Percentiles rank a stretch among this genome's conserved stretches.
Conservation (phyloP, 2,888 invertebrate genomes). For the Zootermopsis nevadensis region DNA sequence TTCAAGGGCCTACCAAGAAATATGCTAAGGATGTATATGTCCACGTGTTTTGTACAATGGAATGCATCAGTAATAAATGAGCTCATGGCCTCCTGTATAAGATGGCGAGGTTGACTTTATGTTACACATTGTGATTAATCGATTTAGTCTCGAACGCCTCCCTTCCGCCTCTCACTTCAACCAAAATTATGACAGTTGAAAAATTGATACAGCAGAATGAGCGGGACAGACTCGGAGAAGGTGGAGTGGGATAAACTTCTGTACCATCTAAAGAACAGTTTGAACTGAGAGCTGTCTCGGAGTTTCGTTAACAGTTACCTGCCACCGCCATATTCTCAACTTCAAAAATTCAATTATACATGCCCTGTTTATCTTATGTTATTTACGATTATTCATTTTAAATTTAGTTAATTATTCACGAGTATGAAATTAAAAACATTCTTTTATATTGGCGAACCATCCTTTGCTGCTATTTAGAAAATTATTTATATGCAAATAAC, state of each 20-base stretch:
- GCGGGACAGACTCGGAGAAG: neutral
- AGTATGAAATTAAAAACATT: no score
- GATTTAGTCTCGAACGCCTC: neutral
- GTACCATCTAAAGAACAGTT: neutral
- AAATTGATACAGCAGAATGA: neutral
- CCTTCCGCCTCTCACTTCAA: neutral
- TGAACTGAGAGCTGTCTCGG: neutral
- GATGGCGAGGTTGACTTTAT: neutral
- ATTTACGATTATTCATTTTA: no score
- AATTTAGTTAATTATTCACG: no score
- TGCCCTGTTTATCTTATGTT: no score
- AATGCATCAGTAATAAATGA: neutral
- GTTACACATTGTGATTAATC: neutral
- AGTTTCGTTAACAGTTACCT: no score
- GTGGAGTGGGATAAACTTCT: neutral
- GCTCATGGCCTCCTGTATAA: neutral
- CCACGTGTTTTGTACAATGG: neutral
- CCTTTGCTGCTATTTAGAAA: no score
- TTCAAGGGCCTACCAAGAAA: no score
- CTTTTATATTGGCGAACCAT: no score
- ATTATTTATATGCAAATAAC: no score
- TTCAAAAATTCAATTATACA: no score
- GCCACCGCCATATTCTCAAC: no score
- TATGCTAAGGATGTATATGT: neutral
- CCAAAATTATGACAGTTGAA: neutral